phyloP scores from a whole-genome alignment of 2,888 invertebrate species.

The Sinhomidia bicolor region DNA sequence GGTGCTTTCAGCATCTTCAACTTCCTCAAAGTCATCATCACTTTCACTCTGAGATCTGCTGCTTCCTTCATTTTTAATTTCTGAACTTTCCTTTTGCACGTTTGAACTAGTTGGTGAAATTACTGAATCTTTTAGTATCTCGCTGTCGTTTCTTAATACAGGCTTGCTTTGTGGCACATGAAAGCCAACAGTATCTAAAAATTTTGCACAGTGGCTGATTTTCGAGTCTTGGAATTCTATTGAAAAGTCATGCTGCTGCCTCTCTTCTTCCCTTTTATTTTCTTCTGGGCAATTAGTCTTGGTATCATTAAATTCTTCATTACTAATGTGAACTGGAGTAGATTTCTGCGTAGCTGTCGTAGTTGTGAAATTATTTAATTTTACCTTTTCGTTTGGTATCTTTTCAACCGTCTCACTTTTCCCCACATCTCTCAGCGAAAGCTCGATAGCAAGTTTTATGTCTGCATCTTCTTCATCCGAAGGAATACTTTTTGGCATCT shows the following conservation, averaged over 20 bases:
- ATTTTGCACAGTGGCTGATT: slow-evolving; percentile 72
- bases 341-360: not conserved
- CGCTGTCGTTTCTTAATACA: not conserved
- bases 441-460: slow-evolving; percentile 59
- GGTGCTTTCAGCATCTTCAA: slow-evolving; percentile 41
- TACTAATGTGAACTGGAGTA: not conserved
- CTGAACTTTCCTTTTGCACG: not conserved
- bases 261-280: not conserved
- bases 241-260: not conserved
- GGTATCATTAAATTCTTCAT: not conserved
- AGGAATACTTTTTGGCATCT: not conserved
- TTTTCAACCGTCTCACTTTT: slow-evolving; percentile 1
- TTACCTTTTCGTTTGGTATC: not conserved
- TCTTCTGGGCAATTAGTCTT: not conserved
- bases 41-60: slow-evolving; percentile 37
- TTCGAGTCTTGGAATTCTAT: not conserved
- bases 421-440: slow-evolving; percentile 49
- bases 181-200: slow-evolving; percentile 74
- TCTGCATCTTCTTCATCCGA: slow-evolving; percentile 72
- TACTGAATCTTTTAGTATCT: not conserved
- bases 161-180: slow-evolving; percentile 48
- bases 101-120: not conserved
- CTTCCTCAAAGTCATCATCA: slow-evolving; percentile 78
- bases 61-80: slow-evolving; percentile 43
- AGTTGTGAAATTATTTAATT: not conserved